A percentile compares a stretch with the other conserved stretches of the same genome.
These are phyloP conservation scores for Rhinichthys klamathensis DNA, from an alignment of 2,113 vertebrate species.

Conservation along the genomic window DNA sequence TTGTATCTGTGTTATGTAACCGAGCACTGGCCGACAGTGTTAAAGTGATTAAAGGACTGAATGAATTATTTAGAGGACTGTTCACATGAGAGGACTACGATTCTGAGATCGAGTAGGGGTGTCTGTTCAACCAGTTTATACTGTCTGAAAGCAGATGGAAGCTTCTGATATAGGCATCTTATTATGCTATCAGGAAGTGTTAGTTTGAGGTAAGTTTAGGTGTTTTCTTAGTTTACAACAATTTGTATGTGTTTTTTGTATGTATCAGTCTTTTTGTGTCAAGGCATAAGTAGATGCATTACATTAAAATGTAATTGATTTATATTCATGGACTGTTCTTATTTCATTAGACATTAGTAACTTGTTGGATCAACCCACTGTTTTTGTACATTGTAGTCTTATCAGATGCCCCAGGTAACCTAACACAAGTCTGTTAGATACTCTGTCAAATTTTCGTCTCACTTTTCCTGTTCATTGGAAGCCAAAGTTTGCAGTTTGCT, in stretches of 20 bases:
- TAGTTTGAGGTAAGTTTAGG: constrained; percentile 43
- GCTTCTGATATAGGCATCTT: neutral
- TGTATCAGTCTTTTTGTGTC: too few species aligned
- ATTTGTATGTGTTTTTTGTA: neutral
- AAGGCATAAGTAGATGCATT: neutral
- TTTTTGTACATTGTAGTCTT: neutral
- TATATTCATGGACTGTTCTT: neutral
- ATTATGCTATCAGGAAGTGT: neutral
- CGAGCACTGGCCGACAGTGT: constrained; percentile 28
- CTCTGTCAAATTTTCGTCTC: constrained; percentile 8
- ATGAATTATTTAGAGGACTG: constrained; percentile 72
- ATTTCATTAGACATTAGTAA: neutral
- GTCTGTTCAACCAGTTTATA: constrained; percentile 21
- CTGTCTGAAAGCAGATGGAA: neutral
- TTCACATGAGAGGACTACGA: constrained; percentile 64
- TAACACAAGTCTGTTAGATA: constrained; percentile 20
- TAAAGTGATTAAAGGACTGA: constrained; percentile 51
- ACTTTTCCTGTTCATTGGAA: constrained; percentile 37
- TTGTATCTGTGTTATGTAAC: constrained; percentile 43
- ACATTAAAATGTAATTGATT: neutral
- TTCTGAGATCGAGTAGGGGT: constrained; percentile 19
- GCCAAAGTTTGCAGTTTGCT: constrained; percentile 46
- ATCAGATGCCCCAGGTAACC: neutral
- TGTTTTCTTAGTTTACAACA: neutral
- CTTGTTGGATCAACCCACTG: neutral